Evolutionary conservation across 2,888 invertebrate species (phyloP), one percentile per base, ranked within the genome.

Genomic region (Himalopsyche japonica): DNA sequence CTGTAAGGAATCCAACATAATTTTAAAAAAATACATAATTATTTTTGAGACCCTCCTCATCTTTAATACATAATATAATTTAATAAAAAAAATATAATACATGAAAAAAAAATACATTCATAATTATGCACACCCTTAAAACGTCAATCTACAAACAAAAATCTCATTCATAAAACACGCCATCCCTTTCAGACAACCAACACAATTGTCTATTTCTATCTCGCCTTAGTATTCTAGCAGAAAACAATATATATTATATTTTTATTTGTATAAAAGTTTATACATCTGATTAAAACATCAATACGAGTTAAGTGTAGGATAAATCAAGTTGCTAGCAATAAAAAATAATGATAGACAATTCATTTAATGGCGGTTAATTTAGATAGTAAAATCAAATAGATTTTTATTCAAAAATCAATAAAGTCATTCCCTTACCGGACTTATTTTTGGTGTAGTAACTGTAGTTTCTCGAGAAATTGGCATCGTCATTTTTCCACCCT

Each of bases 391-490:
- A 20, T 43, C 12, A 15, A 43, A 43, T 15, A 43, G 43, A 43
- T 78, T 49, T 30, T 80, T 64, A 80, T 37, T 48, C 57, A 43
- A 83, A 83, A 83, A 83, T 83, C 83, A 49, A 83, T 82, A 82
- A 37, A 57, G 30, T 15, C 43, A 7, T 43, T 57, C 32, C 79
- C 85, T 86, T 83, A 86, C 84, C 85, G 84, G 84, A 34, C 80
- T n/a, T 64, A 80, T 84, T 76, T 84, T 90, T 88, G 92, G 91
- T 89, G 92, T 91, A n/a, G n/a, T n/a, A 88, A 91, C 91, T 87
- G 92, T n/a, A n/a, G n/a, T 91, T 89, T 92, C 92, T 91, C 92
- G 91, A 90, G 90, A 90, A 88, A 92, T 90, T 90, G 92, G 92
- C 92, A 92, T 92, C 91, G 92, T 92, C 92, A 92, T 92, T 91